These are phyloP conservation scores for Buceros bicornis DNA, from an alignment of 2,797 vertebrate species.

Conservation along the genomic window DNA sequence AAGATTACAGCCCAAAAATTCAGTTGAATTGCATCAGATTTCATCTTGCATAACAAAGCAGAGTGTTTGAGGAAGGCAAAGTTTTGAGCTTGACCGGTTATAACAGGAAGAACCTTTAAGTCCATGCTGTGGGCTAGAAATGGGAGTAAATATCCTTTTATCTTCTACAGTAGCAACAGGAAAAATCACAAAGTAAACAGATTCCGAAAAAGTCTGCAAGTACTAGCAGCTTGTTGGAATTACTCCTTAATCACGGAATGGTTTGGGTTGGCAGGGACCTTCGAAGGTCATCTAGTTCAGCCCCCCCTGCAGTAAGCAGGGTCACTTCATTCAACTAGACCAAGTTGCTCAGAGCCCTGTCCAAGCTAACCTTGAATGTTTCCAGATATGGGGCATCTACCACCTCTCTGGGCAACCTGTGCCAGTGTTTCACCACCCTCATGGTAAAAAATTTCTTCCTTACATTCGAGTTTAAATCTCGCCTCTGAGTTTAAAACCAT, in stretches of 20 bases:
- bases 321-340: too few relatives aligned
- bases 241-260: neutral
- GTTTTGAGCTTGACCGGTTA: neutral
- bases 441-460: too few relatives aligned
- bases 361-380: too few relatives aligned
- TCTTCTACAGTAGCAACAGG: neutral
- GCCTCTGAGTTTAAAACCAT: too few relatives aligned
- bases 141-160: neutral
- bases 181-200: neutral
- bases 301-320: too few relatives aligned
- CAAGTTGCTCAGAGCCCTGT: too few relatives aligned
- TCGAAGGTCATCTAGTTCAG: too few relatives aligned
- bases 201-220: neutral
- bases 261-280: too few relatives aligned
- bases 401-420: too few relatives aligned
- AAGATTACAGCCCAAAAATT: neutral
- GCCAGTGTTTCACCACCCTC: too few relatives aligned
- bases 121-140: neutral
- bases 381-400: too few relatives aligned
- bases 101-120: neutral
- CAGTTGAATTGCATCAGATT: conserved; percentile 3
- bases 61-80: neutral
- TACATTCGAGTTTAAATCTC: too few relatives aligned
- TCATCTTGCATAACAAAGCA: neutral
- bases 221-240: neutral